phyloP scores from a whole-genome alignment of 2,797 vertebrate genomes.

The Babyrousa celebensis region DNA sequence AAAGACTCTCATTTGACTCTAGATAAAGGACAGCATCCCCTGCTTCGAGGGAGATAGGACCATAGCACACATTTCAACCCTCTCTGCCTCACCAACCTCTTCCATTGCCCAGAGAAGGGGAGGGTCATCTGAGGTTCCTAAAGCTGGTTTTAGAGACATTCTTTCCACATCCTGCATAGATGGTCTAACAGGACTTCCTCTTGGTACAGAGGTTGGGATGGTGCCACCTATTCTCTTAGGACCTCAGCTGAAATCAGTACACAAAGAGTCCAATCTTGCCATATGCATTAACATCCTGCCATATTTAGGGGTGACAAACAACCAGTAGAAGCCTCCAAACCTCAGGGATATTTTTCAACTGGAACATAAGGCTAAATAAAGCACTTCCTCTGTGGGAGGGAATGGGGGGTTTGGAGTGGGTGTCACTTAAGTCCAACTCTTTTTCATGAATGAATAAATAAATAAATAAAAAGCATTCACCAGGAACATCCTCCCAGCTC shows the following conservation, averaged over 20 bases:
- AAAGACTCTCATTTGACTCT: neutral
- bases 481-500: conserved; percentile 82
- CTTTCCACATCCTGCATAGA: neutral
- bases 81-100: conserved; percentile 5
- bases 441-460: conserved; percentile 86
- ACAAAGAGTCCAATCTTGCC: conserved; percentile 9
- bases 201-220: conserved; percentile 23
- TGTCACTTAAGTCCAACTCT: conserved; percentile 69
- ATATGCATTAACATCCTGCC: conserved; percentile 74
- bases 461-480: conserved; percentile 83
- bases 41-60: neutral
- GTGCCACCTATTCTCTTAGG: neutral
- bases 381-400: conserved; percentile 85
- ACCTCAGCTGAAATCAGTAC: conserved; percentile 62
- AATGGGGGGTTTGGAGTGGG: conserved; percentile 30
- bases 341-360: conserved; percentile 75
- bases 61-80: neutral
- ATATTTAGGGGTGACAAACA: conserved; percentile 64
- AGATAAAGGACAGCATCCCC: neutral
- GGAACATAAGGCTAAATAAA: conserved; percentile 84
- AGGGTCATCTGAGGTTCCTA: neutral
- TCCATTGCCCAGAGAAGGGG: neutral
- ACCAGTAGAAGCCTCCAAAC: conserved; percentile 54
- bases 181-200: conserved; percentile 57
- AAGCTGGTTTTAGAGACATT: neutral